Base-by-base conservation (phyloP, 2,888 invertebrate species). In the Eupithecia pulchellata region DNA sequence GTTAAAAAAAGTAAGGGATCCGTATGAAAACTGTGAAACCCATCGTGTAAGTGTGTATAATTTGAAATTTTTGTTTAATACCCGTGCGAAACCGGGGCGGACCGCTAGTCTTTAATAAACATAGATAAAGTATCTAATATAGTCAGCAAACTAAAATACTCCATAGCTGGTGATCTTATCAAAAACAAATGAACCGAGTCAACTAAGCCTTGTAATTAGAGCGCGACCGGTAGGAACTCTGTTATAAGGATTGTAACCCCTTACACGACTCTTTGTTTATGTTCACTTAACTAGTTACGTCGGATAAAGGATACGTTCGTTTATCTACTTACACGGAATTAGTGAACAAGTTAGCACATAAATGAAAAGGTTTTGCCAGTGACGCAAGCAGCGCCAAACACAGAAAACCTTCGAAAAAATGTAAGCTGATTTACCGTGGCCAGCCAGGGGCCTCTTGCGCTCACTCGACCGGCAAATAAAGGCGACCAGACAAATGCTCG, bases 401-500 rank as follows among this genome's bases (percentile, higher is more conserved):
- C 91, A 92, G 91, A 88, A 87, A 91, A 87, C 91, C 91, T 91
- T 93, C 91, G 90, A 91, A 92, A 92, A 92, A 92, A 90, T 91
- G 88, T 92, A 92, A 92, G 92, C 92, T 92, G 92, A 92, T 93
- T 92, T 93, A 92, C 91, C 89, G 91, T 86, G 84, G 87, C 89
- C 83, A 87, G 86, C 84, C 84, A 86, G 86, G 82, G 87, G 85
- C 85, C 88, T 88, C 89, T 88, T 85, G 87, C 86, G 88, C 79
- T 82, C 91, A 84, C 86, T 90, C 91, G 89, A 84, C 91, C 91
- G 91, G 89, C 90, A 93, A 93, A 92, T 92, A 93, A 92, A 93
- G 91, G 91, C 91, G 89, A 90, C 91, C 91, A 92, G 92, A 92
- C 92, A 92, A 93, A 93, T 92, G 91, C 89, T 91, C 87, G 86